Evolutionary conservation across 2,888 invertebrate species (phyloP).

Genomic region (Acholoe squamosa): DNA sequence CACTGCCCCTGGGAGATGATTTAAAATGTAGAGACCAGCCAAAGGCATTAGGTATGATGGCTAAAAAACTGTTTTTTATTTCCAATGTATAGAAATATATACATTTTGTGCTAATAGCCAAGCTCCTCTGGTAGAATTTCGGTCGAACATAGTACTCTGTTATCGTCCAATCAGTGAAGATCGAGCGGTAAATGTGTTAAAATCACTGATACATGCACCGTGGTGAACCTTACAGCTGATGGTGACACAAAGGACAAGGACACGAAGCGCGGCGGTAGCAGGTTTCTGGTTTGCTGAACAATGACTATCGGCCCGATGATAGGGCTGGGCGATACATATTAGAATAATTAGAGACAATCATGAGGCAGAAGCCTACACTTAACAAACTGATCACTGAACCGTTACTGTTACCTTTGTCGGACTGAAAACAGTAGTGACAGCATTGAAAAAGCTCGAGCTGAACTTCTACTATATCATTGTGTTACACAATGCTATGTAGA

Average conservation of each 20-base stretch:
- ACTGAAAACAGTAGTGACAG: too few species aligned
- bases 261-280: neutral
- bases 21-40: neutral
- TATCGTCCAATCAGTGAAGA: too few species aligned
- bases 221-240: neutral
- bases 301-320: neutral
- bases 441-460: too few species aligned
- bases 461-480: too few species aligned
- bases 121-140: too few species aligned
- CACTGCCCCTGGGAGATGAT: neutral
- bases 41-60: neutral
- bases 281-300: neutral
- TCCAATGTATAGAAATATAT: too few species aligned
- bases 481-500: too few species aligned
- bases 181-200: too few species aligned
- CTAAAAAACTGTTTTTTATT: too few species aligned
- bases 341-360: neutral
- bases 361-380: neutral
- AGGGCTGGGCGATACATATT: neutral
- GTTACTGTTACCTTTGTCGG: neutral
- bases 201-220: too few species aligned
- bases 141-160: too few species aligned
- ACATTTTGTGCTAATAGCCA: too few species aligned
- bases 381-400: conserved; percentile 9
- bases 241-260: neutral